Conservation (phyloP, 2,797 vertebrate species). For the Sternarchorhynchus goeldii region DNA sequence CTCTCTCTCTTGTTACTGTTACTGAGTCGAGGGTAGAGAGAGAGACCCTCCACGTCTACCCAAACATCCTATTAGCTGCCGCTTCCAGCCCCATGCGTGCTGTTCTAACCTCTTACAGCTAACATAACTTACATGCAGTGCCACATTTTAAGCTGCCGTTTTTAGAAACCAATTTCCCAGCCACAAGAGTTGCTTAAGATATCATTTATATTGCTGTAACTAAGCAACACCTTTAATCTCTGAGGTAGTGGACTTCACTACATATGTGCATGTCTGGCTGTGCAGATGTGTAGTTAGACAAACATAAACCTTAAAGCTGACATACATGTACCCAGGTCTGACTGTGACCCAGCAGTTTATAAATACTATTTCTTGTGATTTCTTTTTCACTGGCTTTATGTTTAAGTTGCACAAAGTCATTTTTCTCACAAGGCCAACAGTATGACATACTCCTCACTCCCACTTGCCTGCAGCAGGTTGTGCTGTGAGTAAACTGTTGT, state of each 20-base stretch:
- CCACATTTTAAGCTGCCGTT: slow-evolving; percentile 9
- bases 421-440: too few species aligned
- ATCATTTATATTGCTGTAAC: slow-evolving; percentile 35
- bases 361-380: too few species aligned
- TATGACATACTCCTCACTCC: not conserved
- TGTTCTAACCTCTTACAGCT: slow-evolving; percentile 16
- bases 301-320: not conserved
- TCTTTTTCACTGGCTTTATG: too few species aligned
- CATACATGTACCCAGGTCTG: not conserved
- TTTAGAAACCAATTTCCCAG: slow-evolving; percentile 30
- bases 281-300: not conserved
- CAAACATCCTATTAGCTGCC: slow-evolving; percentile 44
- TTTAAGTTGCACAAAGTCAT: too few species aligned
- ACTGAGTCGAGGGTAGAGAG: slow-evolving; percentile 1
- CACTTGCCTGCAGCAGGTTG: not conserved
- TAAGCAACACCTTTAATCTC: slow-evolving; percentile 35
- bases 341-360: too few species aligned
- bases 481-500: not conserved
- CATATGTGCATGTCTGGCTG: slow-evolving; percentile 5
- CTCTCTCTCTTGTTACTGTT: not conserved
- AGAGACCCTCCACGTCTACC: slow-evolving; percentile 42
- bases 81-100: slow-evolving; percentile 5
- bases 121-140: slow-evolving; percentile 18
- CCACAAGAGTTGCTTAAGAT: slow-evolving; percentile 28
- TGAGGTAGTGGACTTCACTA: not conserved